A percentile compares a stretch with the other conserved stretches of the same genome.
phyloP scores from a whole-genome alignment of 2,113 vertebrate species.

The Nestor notabilis region DNA sequence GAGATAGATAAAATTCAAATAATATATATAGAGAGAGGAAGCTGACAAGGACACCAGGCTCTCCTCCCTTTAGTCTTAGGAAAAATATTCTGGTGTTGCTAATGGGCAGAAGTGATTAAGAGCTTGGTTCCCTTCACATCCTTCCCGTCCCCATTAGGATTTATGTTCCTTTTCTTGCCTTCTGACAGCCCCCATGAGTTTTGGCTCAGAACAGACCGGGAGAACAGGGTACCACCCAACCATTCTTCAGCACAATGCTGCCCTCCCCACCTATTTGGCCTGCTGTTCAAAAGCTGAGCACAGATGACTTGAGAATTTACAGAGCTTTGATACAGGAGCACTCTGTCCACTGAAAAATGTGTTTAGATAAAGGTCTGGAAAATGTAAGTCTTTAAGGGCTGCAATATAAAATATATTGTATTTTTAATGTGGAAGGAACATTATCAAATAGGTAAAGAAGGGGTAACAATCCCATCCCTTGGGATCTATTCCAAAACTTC shows the following conservation, averaged over 20 bases:
- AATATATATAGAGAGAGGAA: background rate
- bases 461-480: background rate
- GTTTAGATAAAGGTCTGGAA: background rate
- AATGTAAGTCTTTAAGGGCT: background rate
- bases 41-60: slow-evolving; percentile 34
- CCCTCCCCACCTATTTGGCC: background rate
- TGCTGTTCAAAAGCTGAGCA: background rate
- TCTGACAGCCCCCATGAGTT: background rate
- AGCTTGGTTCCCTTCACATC: background rate
- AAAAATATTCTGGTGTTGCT: background rate
- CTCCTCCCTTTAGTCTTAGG: background rate
- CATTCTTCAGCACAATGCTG: background rate
- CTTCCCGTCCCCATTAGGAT: background rate
- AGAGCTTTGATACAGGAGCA: background rate
- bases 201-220: background rate
- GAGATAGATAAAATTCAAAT: slow-evolving; percentile 36
- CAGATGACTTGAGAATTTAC: background rate
- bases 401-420: background rate
- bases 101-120: slow-evolving; percentile 29
- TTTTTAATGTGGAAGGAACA: slow-evolving; percentile 3
- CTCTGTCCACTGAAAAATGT: background rate
- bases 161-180: slow-evolving; percentile 11
- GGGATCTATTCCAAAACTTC: background rate
- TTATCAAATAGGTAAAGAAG: background rate
- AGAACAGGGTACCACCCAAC: background rate